Percentiles rank a stretch among this genome's conserved stretches.
phyloP scores from a whole-genome alignment of 2,113 vertebrate genomes.

The Catagonus wagneri region DNA sequence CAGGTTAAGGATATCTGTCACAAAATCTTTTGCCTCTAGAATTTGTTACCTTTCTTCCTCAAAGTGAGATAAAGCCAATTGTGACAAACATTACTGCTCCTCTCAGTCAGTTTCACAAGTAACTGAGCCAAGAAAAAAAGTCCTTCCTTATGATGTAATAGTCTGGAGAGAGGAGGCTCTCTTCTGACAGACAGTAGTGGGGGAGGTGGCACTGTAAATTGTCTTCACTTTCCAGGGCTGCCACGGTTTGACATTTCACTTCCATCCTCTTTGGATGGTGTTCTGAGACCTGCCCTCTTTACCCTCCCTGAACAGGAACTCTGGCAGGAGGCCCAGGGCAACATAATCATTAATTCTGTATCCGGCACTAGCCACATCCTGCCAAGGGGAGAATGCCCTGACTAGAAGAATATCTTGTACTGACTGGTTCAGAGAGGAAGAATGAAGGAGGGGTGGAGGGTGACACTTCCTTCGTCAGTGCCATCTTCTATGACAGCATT shows the following conservation, averaged over 20 bases:
- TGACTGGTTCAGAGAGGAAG: not conserved
- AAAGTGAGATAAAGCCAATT: constrained; percentile 26
- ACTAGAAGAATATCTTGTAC: not conserved
- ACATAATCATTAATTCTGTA: not conserved
- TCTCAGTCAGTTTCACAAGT: not conserved
- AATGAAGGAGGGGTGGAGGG: not conserved
- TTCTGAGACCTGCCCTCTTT: not conserved
- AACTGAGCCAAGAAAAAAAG: constrained; percentile 33
- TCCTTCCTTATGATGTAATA: not conserved
- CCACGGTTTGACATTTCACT: not conserved
- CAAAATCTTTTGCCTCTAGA: constrained; percentile 36
- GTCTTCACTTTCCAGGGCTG: not conserved
- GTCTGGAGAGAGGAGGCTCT: not conserved
- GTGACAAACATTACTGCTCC: not conserved
- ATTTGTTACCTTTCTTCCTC: not conserved
- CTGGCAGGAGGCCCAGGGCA: not conserved
- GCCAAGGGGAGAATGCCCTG: not conserved
- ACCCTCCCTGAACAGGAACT: not conserved
- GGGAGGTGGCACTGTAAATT: not conserved
- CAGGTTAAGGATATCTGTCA: not conserved
- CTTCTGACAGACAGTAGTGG: not conserved
- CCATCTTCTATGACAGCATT: not conserved
- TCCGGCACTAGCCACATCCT: constrained; percentile 3
- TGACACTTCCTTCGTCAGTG: constrained; percentile 13
- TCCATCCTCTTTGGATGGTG: not conserved